Conservation (phyloP, 2,797 vertebrate species). For the Oophaga sylvatica region DNA sequence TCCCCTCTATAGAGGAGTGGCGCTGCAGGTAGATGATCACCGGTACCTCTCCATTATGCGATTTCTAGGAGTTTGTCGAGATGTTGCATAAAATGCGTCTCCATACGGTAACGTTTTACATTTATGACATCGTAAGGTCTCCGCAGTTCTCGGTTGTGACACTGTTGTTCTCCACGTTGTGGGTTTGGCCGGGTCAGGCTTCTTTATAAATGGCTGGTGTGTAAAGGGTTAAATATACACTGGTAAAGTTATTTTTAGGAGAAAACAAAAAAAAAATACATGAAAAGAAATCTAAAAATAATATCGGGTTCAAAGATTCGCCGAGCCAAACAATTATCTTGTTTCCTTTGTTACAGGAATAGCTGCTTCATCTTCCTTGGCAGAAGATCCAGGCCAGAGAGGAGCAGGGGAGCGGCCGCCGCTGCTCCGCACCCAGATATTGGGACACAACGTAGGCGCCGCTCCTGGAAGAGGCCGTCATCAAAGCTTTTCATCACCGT, state of each 20-base stretch:
- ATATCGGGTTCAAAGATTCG: conserved; percentile 23
- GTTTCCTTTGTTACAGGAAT: conserved; percentile 56
- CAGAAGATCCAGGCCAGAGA: conserved; percentile 27
- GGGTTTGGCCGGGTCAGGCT: too few species aligned
- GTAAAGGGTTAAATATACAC: not conserved
- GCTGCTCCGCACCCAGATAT: not conserved
- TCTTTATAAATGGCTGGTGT: not conserved
- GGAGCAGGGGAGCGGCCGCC: conserved; percentile 7
- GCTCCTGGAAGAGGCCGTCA: not conserved
- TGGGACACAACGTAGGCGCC: conserved; percentile 14
- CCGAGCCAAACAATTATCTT: conserved; percentile 49
- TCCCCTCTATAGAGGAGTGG: too few species aligned
- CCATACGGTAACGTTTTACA: not conserved
- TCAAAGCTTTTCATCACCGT: not conserved
- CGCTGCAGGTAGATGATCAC: too few species aligned
- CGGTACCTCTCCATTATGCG: not conserved
- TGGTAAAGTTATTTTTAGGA: conserved; percentile 33
- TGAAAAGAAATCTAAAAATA: conserved; percentile 49
- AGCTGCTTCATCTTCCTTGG: conserved; percentile 24
- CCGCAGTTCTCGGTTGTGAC: too few species aligned
- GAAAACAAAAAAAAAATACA: not conserved
- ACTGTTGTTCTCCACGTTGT: not conserved
- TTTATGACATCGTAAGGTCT: too few species aligned
- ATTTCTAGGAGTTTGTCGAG: too few species aligned
- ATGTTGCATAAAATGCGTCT: too few species aligned